A percentile compares a stretch with the other conserved stretches of the same genome.
These are phyloP conservation scores for Bombus affinis DNA, from an alignment of 1,140 invertebrate species.

Conservation along the genomic window DNA sequence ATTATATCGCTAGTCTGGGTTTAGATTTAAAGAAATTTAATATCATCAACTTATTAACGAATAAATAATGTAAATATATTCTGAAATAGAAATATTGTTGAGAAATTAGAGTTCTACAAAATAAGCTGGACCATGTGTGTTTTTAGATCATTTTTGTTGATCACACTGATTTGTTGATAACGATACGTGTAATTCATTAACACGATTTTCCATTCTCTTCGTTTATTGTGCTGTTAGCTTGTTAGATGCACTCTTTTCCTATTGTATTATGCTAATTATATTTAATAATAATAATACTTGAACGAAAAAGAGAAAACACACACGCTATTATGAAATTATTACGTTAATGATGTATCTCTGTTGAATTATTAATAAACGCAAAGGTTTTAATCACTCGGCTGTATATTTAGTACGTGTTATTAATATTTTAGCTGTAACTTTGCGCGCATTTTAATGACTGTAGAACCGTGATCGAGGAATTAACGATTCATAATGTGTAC, in stretches of 20 bases:
- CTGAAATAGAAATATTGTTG: no score
- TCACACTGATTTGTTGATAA: no score
- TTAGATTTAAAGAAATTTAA: no score
- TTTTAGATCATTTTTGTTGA: no score
- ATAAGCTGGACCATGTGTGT: no score
- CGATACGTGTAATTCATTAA: no score
- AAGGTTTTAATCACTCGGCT: background rate
- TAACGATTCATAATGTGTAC: background rate
- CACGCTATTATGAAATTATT: background rate
- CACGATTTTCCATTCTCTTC: background rate
- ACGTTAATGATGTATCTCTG: background rate
- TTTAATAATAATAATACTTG: background rate
- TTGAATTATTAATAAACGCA: slow-evolving; percentile 1
- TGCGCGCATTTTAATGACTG: background rate
- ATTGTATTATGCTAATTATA: background rate
- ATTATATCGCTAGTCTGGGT: no score
- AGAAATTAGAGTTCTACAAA: no score
- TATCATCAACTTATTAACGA: no score
- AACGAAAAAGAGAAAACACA: background rate
- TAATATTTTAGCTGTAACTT: background rate
- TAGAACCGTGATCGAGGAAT: background rate
- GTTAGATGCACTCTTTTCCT: background rate
- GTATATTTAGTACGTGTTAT: background rate
- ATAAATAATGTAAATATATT: no score
- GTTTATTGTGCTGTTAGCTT: background rate